These are phyloP conservation scores for Lophotis ruficrista DNA, from an alignment of 2,113 vertebrate genomes.

Conservation along the genomic window DNA sequence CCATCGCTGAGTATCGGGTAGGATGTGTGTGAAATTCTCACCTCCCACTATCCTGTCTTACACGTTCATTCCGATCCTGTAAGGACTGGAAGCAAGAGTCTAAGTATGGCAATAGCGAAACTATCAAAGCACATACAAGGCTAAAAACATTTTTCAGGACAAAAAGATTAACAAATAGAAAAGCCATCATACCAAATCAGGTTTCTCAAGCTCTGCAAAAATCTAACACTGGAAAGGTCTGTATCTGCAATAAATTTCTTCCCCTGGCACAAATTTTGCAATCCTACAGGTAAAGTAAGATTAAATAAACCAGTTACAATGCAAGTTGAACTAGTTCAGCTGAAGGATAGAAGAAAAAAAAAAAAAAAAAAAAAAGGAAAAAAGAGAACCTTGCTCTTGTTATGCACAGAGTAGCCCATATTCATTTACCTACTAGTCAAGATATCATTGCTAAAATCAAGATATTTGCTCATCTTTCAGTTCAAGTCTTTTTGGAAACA, in stretches of 20 bases:
- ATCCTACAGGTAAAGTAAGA: background rate
- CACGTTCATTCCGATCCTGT: background rate
- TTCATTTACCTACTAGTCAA: background rate
- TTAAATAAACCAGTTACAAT: background rate
- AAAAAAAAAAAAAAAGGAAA: fast-evolving
- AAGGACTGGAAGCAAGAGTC: slow-evolving; percentile 36
- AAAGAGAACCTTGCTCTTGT: background rate
- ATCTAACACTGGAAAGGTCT: background rate
- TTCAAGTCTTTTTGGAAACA: background rate
- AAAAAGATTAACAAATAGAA: background rate
- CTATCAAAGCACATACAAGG: background rate
- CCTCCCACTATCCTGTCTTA: slow-evolving; percentile 59
- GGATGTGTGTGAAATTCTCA: slow-evolving; percentile 45
- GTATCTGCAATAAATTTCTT: background rate
- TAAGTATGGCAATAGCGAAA: slow-evolving; percentile 15
- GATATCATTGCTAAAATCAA: background rate
- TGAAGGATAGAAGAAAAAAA: background rate
- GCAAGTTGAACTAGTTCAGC: background rate
- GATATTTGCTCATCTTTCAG: background rate
- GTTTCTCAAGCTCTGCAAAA: background rate
- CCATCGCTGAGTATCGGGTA: background rate
- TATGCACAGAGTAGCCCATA: background rate
- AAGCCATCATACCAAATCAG: background rate
- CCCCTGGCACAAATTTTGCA: background rate
- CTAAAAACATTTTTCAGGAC: background rate